A percentile compares a stretch with the other conserved stretches of the same genome.
phyloP scores from a whole-genome alignment of 2,797 vertebrate species.

The Rhinophrynus dorsalis region DNA sequence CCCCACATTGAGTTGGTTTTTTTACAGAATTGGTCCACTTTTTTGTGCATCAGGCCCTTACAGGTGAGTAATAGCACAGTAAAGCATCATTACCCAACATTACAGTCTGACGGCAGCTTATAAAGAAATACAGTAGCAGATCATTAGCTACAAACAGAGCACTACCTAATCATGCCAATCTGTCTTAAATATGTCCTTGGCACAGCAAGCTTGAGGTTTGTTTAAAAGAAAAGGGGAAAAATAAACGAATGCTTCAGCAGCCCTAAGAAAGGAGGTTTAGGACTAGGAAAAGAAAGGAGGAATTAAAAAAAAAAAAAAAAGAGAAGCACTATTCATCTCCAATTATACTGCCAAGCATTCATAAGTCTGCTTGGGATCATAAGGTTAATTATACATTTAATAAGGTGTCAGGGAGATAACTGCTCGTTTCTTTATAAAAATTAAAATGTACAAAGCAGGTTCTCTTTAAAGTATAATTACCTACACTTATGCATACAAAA shows the following conservation, averaged over 20 bases:
- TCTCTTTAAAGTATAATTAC: conserved; percentile 89
- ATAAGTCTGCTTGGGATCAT: conserved; percentile 80
- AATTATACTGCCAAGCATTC: conserved; percentile 84
- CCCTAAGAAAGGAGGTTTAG: conserved; percentile 69
- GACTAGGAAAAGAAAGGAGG: conserved; percentile 68
- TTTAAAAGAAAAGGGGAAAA: conserved; percentile 65
- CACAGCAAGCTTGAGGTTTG: conserved; percentile 62
- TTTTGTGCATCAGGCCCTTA: no score
- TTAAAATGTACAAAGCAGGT: conserved; percentile 88
- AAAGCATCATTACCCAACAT: conserved; percentile 46
- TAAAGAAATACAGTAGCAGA: conserved; percentile 20
- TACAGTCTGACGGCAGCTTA: conserved; percentile 45
- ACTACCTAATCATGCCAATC: conserved; percentile 10
- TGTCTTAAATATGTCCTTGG: conserved; percentile 55
- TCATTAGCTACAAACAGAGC: conserved; percentile 34
- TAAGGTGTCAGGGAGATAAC: conserved; percentile 88
- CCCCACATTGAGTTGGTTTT: no score
- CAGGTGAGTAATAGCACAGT: conserved; percentile 48
- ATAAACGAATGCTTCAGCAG: conserved; percentile 66
- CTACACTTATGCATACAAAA: conserved; percentile 85
- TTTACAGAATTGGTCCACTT: no score
- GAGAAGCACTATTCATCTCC: conserved; percentile 68
- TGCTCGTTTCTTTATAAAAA: conserved; percentile 89
- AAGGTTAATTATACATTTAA: conserved; percentile 93
- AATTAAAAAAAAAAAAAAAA: conserved; percentile 55